Evolutionary conservation across 2,797 vertebrate species (phyloP), one percentile per base, ranked within the genome.

Genomic region (Spinibarbus caldwelli): DNA sequence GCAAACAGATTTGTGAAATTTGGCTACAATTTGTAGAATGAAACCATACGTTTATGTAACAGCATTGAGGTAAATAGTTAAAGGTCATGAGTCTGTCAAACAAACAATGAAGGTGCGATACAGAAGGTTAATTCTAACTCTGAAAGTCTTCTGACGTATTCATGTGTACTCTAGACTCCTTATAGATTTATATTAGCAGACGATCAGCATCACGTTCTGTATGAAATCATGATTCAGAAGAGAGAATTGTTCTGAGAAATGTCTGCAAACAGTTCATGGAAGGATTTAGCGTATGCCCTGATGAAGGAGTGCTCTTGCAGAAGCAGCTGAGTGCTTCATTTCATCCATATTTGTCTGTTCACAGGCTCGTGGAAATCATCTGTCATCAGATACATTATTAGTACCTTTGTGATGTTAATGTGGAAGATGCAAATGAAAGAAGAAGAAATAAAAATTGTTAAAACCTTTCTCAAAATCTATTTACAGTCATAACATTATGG

Each of bases 1-100:
- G 93, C 89, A 91, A 94, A 93, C 90, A 90, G 93, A 94, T 95
- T 94, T 93, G 82, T 84, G 90, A 86, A 76, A 84, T 82, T 71
- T 38, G 80, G 62, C 31, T 17, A 73, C 1, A 6, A 47, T 68
- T 84, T 78, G 19, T 43, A 23, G 41, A 49, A 80, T 31, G 62
- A 75, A 80, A 64, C 64, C 80, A 90, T 87, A 73, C 88, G 91
- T 93, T 95, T 94, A 94, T 86, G 90, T 94, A 95, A 95, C 84
- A 84, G 80, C 43, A 26, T 15, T 3, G 26, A 66, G 15, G 21
- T 49, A 83, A 71, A 54, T 29, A 59, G 73, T 72, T 45, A 75
- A 79, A 72, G 43, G 64, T 47, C 41, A 23, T 10, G 19, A 41
- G 21, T 52, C 31, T 77, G 83, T 54, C n/a, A 9, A 57, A 26